Evolutionary conservation across 2,113 vertebrate genomes (phyloP).

Genomic region (Oncorhynchus gorbuscha): DNA sequence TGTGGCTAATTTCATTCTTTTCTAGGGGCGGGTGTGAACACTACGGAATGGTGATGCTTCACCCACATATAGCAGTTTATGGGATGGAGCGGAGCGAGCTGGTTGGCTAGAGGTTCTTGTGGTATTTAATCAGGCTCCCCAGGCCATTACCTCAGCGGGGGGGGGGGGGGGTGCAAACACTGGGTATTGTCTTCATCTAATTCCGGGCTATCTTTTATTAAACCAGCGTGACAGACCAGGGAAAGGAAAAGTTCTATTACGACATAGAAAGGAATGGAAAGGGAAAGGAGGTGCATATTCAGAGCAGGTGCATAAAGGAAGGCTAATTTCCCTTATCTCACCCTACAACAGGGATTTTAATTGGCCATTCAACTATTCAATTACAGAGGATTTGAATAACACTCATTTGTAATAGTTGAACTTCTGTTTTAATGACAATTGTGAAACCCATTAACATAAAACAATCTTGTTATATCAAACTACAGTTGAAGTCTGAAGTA

Average conservation of each 20-base stretch:
- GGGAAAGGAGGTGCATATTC: slow-evolving; percentile 48
- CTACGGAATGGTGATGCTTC: slow-evolving; percentile 44
- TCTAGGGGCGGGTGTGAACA: slow-evolving; percentile 61
- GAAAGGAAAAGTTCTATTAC: slow-evolving; percentile 24
- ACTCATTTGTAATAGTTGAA: slow-evolving; percentile 65
- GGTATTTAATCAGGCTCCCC: slow-evolving; percentile 70
- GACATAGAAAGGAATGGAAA: slow-evolving; percentile 42
- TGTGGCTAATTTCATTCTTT: slow-evolving; percentile 68
- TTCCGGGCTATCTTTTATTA: slow-evolving; percentile 63
- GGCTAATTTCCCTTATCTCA: slow-evolving; percentile 56
- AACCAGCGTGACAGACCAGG: slow-evolving; percentile 54
- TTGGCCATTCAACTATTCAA: slow-evolving; percentile 68
- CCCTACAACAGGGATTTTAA: slow-evolving; percentile 65
- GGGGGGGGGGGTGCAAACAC: slow-evolving; percentile 54
- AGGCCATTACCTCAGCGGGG: slow-evolving; percentile 62
- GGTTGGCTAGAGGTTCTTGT: slow-evolving; percentile 57
- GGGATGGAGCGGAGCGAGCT: slow-evolving; percentile 61
- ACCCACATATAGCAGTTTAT: slow-evolving; percentile 56
- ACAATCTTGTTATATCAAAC: slow-evolving; percentile 51
- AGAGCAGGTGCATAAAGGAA: slow-evolving; percentile 68
- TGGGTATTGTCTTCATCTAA: slow-evolving; percentile 62
- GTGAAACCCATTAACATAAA: slow-evolving; percentile 53
- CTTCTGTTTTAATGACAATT: slow-evolving; percentile 39
- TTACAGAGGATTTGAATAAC: slow-evolving; percentile 64
- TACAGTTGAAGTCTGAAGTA: neutral